Conservation (phyloP, 1,140 invertebrate species). For the Tetragonula clypearis region DNA sequence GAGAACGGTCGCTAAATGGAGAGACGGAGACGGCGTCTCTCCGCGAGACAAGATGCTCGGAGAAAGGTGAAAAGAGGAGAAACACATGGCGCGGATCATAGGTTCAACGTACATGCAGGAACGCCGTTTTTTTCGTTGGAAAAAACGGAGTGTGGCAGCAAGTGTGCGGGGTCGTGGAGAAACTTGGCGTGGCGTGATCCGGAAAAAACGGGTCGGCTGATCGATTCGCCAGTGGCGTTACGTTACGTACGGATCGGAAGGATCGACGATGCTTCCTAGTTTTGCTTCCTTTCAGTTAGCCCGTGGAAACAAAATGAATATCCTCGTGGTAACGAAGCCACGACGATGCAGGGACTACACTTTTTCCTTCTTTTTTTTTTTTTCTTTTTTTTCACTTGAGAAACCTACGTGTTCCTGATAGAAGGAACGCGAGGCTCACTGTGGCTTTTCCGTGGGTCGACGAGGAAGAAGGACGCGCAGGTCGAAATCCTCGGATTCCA, state of each 20-base stretch:
- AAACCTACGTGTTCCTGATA: slow-evolving; percentile 14
- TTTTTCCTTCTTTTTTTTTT: neutral
- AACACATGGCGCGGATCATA: neutral
- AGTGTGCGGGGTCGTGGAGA: neutral
- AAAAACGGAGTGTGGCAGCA: neutral
- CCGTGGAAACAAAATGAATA: slow-evolving; percentile 51
- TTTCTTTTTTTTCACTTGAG: slow-evolving; percentile 29
- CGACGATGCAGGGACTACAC: neutral
- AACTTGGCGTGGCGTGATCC: neutral
- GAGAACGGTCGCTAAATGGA: neutral
- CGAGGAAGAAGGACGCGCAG: neutral
- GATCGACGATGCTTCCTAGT: slow-evolving; percentile 26
- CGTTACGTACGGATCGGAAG: slow-evolving; percentile 28
- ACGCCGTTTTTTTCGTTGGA: neutral
- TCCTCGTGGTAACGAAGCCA: slow-evolving; percentile 58
- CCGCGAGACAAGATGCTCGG: slow-evolving; percentile 5
- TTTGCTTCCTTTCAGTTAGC: neutral
- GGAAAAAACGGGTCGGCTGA: no score
- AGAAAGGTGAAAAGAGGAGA: slow-evolving; percentile 44
- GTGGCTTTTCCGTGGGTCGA: no score
- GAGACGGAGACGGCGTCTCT: slow-evolving; percentile 19
- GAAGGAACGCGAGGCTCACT: slow-evolving; percentile 2
- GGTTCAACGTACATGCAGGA: neutral
- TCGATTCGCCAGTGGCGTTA: neutral
- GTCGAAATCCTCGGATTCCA: slow-evolving; percentile 37